Conservation (phyloP, 2,113 vertebrate genomes). For the Oryzias celebensis region DNA sequence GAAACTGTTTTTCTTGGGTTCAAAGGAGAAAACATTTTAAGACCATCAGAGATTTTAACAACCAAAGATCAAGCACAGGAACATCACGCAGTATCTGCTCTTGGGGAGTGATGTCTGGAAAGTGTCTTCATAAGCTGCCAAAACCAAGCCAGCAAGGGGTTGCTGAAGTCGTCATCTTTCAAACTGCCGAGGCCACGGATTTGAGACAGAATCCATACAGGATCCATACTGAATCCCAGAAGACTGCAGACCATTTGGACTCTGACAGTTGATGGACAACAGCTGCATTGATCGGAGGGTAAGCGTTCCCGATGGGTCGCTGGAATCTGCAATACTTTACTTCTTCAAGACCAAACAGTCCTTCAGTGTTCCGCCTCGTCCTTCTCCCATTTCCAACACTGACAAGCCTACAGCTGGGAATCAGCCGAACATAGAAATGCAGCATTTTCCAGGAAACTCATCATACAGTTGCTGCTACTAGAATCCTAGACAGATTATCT, state of each 20-base stretch:
- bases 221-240: background rate
- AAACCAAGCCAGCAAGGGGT: conserved; percentile 28
- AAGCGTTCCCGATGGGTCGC: background rate
- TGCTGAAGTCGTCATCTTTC: conserved; percentile 14
- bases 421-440: conserved; percentile 43
- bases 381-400: background rate
- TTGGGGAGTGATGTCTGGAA: conserved; percentile 10
- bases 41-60: too few species aligned
- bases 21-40: too few species aligned
- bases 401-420: conserved; percentile 15
- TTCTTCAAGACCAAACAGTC: background rate
- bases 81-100: background rate
- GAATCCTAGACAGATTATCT: background rate
- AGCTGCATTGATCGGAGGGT: background rate
- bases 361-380: background rate
- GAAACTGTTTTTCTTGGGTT: too few species aligned
- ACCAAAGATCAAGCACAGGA: too few species aligned
- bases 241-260: conserved; percentile 14
- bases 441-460: conserved; percentile 38
- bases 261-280: conserved; percentile 17
- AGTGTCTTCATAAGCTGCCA: conserved; percentile 45
- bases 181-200: conserved; percentile 17
- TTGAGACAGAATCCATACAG: conserved; percentile 15
- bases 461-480: conserved; percentile 43
- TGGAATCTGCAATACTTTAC: background rate